phyloP scores from a whole-genome alignment of 2,888 invertebrate genomes.

The Ypsolopha sequella region DNA sequence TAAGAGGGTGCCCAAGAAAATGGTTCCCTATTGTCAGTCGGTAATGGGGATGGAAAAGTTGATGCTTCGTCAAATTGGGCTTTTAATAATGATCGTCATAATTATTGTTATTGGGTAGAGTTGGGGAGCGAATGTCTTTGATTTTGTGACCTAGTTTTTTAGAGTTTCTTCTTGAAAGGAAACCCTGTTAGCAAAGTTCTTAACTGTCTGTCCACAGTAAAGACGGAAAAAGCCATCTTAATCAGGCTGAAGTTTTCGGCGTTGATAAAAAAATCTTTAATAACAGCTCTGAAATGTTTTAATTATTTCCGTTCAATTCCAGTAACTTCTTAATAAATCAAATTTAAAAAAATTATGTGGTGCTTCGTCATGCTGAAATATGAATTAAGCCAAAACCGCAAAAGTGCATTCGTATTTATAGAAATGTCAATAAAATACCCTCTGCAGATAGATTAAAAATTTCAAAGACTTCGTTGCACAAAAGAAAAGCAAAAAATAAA shows the following conservation, averaged over 20 bases:
- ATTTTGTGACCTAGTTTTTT: background rate
- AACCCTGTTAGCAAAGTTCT: background rate
- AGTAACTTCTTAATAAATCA: background rate
- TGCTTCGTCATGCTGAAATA: background rate
- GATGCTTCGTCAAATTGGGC: conserved; percentile 53
- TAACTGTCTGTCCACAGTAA: no score
- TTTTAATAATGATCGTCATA: conserved; percentile 48
- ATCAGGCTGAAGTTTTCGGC: no score
- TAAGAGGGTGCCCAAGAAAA: conserved; percentile 55
- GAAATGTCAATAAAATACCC: no score
- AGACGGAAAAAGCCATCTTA: no score
- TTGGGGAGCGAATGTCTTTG: background rate
- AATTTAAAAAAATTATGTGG: background rate
- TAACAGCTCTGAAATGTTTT: no score
- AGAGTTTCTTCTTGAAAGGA: background rate
- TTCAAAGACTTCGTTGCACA: background rate
- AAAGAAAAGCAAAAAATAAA: background rate
- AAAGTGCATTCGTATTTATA: no score
- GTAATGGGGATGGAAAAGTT: conserved; percentile 58
- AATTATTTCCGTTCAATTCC: no score
- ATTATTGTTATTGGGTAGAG: conserved; percentile 46
- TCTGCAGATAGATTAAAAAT: no score
- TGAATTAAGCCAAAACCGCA: background rate
- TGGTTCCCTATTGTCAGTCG: conserved; percentile 55
- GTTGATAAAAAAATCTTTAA: no score